Conservation (phyloP, 2,888 invertebrate genomes). For the Azorinus chamasolen region DNA sequence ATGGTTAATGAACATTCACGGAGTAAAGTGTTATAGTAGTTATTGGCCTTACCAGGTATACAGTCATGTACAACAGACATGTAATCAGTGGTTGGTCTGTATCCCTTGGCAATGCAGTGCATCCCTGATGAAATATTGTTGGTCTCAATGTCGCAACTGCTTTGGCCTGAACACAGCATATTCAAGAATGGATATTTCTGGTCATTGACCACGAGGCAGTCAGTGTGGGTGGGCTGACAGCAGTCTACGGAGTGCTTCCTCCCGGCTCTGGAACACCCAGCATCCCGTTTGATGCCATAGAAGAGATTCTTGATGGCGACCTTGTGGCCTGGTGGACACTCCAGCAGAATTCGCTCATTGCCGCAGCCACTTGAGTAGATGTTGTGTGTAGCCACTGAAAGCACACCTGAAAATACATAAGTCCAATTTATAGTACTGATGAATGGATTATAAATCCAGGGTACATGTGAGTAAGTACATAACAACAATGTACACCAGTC, state of each 20-base stretch:
- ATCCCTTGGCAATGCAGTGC: conserved; percentile 60
- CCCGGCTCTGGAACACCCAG: conserved; percentile 57
- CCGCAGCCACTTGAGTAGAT: conserved; percentile 78
- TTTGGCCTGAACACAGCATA: conserved; percentile 78
- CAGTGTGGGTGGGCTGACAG: conserved; percentile 73
- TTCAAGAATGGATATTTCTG: conserved; percentile 75
- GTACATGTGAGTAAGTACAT: not conserved
- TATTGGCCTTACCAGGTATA: conserved; percentile 69
- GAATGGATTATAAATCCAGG: not conserved
- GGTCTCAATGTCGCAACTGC: conserved; percentile 70
- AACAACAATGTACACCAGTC: no score
- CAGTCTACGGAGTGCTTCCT: conserved; percentile 67
- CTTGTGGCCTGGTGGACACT: conserved; percentile 73
- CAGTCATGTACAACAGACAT: conserved; percentile 82
- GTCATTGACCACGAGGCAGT: conserved; percentile 78
- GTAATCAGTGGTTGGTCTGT: conserved; percentile 68
- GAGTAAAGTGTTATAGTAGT: no score
- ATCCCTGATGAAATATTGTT: conserved; percentile 64
- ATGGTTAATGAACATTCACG: no score
- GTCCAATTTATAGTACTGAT: not conserved
- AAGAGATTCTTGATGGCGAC: conserved; percentile 80
- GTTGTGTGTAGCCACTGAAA: conserved; percentile 63
- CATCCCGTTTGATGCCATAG: conserved; percentile 76
- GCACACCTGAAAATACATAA: conserved; percentile 33
- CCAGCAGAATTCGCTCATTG: conserved; percentile 67